These are phyloP conservation scores for Mongoloraphidia duomilia DNA, from an alignment of 2,888 invertebrate genomes.

Conservation along the genomic window DNA sequence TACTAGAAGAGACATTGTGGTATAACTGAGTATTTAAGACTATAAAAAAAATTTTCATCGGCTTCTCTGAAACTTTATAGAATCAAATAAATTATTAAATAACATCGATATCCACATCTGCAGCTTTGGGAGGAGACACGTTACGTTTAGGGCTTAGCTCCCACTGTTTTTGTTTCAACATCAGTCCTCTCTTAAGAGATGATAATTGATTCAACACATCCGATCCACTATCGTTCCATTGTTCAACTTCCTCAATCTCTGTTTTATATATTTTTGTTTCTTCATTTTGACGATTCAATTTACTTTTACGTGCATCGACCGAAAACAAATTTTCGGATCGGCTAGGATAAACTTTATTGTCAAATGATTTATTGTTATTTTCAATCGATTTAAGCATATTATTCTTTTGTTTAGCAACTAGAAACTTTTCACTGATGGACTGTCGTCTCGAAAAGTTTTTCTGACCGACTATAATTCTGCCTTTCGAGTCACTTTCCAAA, in stretches of 20 bases:
- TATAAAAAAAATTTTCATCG: no score
- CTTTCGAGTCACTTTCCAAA: conserved; percentile 38
- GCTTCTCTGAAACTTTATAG: no score
- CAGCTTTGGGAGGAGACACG: conserved; percentile 12
- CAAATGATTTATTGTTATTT: neutral
- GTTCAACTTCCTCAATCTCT: no score
- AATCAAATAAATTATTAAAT: neutral
- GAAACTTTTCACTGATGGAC: conserved; percentile 37
- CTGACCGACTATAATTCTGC: conserved; percentile 31
- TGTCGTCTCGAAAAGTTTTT: conserved; percentile 28
- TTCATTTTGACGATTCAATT: conserved; percentile 10
- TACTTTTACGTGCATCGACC: conserved; percentile 7
- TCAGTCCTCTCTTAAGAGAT: conserved; percentile 30
- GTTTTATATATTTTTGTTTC: conserved; percentile 1
- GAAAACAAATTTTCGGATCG: neutral
- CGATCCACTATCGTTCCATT: conserved; percentile 9
- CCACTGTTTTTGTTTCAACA: conserved; percentile 39
- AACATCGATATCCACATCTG: conserved; percentile 4
- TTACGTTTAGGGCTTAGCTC: conserved; percentile 20
- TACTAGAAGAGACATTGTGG: no score
- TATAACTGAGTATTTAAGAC: no score
- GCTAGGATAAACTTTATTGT: neutral
- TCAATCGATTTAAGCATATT: neutral
- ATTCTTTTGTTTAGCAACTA: conserved; percentile 32
- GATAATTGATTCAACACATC: conserved; percentile 27